Conservation (phyloP, 2,113 vertebrate species). For the Varanus komodoensis region DNA sequence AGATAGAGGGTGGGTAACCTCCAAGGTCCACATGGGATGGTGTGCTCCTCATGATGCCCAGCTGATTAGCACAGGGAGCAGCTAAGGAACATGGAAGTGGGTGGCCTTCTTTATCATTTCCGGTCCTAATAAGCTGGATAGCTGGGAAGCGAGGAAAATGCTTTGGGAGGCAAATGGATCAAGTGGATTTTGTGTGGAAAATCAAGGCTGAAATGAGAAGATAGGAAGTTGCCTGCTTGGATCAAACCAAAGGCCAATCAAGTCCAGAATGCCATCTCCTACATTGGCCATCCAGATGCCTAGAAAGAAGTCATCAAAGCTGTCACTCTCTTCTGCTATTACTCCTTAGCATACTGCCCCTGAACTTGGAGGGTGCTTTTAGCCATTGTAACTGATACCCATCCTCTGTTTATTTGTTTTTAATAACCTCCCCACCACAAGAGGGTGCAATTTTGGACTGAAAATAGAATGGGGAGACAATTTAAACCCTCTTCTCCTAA, state of each 20-base stretch:
- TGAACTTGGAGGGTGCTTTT: neutral
- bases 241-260: neutral
- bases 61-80: too few relatives aligned
- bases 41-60: too few relatives aligned
- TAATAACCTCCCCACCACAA: too few relatives aligned
- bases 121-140: neutral
- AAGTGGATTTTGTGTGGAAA: neutral
- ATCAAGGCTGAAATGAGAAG: neutral
- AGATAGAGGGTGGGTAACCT: neutral
- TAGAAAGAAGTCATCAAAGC: neutral
- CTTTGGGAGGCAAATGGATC: neutral
- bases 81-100: neutral
- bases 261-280: neutral
- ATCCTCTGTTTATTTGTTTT: too few relatives aligned
- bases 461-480: too few relatives aligned
- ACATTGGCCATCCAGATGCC: neutral
- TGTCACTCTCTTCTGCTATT: neutral
- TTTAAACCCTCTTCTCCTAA: too few relatives aligned
- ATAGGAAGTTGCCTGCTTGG: neutral
- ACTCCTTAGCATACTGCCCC: neutral
- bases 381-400: neutral
- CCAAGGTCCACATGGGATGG: neutral
- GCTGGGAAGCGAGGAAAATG: neutral
- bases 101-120: neutral
- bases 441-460: too few relatives aligned